These are phyloP conservation scores for Protosalanx chinensis DNA, from an alignment of 2,797 vertebrate species.

Conservation along the genomic window DNA sequence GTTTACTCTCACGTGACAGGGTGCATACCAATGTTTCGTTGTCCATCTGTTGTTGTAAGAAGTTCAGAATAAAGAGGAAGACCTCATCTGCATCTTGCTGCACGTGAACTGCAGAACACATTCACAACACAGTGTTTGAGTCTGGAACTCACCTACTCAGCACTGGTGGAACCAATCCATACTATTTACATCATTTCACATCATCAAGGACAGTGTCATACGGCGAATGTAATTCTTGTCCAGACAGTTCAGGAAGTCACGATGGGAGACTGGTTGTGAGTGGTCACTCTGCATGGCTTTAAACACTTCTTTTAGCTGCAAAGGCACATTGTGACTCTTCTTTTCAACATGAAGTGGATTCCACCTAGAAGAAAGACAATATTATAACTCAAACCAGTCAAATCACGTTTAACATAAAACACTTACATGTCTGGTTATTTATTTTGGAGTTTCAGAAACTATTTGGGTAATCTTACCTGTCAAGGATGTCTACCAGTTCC, in stretches of 20 bases:
- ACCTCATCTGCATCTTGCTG: slow-evolving; percentile 75
- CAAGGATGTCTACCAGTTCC: slow-evolving; percentile 59
- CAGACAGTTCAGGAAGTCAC: slow-evolving; percentile 63
- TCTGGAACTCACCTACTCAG: not conserved
- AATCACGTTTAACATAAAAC: not conserved
- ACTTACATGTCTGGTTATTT: too few species aligned
- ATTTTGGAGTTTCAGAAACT: not conserved
- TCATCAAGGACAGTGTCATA: slow-evolving; percentile 34
- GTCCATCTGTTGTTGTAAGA: slow-evolving; percentile 63
- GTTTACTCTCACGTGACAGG: not conserved
- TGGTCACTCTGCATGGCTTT: slow-evolving; percentile 46
- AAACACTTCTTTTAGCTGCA: slow-evolving; percentile 60
- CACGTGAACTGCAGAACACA: slow-evolving; percentile 47
- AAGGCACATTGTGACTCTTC: slow-evolving; percentile 32
- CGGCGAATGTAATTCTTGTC: slow-evolving; percentile 57
- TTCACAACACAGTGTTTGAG: not conserved
- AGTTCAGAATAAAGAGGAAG: slow-evolving; percentile 68
- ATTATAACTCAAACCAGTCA: not conserved
- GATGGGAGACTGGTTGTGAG: slow-evolving; percentile 41
- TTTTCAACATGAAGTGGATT: not conserved
- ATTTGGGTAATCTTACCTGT: slow-evolving; percentile 49
- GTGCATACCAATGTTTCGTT: slow-evolving; percentile 59
- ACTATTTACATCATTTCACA: not conserved
- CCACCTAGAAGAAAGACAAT: slow-evolving; percentile 59
- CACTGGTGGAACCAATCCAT: not conserved